A percentile compares a stretch with the other conserved stretches of the same genome.
Evolutionary conservation across 2,113 vertebrate genomes (phyloP).

Genomic region (Cyprinodon variegatus): DNA sequence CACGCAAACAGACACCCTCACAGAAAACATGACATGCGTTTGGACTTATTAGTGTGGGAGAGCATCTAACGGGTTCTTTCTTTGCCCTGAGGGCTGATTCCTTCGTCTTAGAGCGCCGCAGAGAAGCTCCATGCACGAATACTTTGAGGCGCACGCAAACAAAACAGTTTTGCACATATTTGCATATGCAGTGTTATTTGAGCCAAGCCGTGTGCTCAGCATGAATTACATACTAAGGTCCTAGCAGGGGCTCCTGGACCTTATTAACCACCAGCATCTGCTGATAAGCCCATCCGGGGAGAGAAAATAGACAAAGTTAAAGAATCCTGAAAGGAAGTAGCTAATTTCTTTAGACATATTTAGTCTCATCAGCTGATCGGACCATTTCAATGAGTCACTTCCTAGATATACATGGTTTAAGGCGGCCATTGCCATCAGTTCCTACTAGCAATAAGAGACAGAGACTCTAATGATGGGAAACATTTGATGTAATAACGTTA

Average conservation of each 20-base stretch:
- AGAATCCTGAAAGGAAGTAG: background rate
- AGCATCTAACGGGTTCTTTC: slow-evolving; percentile 7
- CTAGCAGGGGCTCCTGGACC: background rate
- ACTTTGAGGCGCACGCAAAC: slow-evolving; percentile 8
- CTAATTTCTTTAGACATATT: background rate
- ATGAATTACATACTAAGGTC: background rate
- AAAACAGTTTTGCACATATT: background rate
- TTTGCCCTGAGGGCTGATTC: slow-evolving; percentile 18
- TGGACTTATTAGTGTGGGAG: slow-evolving; percentile 38
- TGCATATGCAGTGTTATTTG: slow-evolving; percentile 44
- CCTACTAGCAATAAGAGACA: background rate
- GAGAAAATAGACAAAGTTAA: background rate
- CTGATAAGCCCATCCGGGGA: background rate
- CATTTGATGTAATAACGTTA: background rate
- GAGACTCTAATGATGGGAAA: background rate
- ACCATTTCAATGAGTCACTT: background rate
- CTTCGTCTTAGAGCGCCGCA: slow-evolving; percentile 32
- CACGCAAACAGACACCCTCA: slow-evolving; percentile 28
- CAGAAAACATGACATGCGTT: slow-evolving; percentile 56
- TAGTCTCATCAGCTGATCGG: background rate
- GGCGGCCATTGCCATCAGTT: background rate
- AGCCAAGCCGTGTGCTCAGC: slow-evolving; percentile 39
- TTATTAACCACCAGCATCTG: background rate
- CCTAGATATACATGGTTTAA: background rate
- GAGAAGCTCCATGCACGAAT: slow-evolving; percentile 11